A percentile compares a stretch with the other conserved stretches of the same genome.
Evolutionary conservation across 2,113 vertebrate species (phyloP).

Genomic region (Vanacampus margaritifer): DNA sequence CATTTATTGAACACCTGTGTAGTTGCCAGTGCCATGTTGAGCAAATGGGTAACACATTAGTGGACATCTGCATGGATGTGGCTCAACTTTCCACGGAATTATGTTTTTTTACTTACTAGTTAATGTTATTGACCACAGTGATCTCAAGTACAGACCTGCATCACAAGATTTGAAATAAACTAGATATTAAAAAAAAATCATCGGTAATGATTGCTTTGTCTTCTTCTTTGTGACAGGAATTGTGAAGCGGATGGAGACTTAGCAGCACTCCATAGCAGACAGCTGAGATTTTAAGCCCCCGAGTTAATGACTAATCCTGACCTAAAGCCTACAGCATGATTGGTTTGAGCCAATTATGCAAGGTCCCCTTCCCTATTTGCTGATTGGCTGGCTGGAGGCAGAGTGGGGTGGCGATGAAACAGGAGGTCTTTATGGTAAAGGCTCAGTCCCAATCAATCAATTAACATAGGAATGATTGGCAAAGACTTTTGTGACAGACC

Average conservation of each 20-base stretch:
- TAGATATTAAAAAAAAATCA: too few relatives aligned
- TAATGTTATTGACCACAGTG: too few relatives aligned
- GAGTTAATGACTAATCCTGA: conserved; percentile 58
- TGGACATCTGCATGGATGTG: too few relatives aligned
- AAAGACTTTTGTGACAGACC: too few relatives aligned
- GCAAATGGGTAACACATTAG: too few relatives aligned
- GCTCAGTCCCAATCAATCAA: not conserved
- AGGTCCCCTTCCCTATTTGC: conserved; percentile 9
- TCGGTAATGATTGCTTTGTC: not conserved
- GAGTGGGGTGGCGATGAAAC: not conserved
- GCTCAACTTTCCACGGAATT: too few relatives aligned
- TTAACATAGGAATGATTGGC: not conserved
- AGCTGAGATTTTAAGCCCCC: conserved; percentile 56
- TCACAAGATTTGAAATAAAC: too few relatives aligned
- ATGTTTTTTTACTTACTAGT: too few relatives aligned
- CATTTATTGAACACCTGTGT: too few relatives aligned
- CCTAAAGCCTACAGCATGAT: conserved; percentile 49
- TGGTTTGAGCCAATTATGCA: conserved; percentile 55
- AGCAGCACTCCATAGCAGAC: conserved; percentile 41
- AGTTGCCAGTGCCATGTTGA: too few relatives aligned
- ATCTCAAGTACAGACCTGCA: too few relatives aligned
- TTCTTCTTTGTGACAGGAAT: conserved; percentile 8
- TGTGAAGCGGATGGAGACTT: conserved; percentile 22
- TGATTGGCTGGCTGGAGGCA: conserved; percentile 25
- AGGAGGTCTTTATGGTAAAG: not conserved